Base-by-base conservation (phyloP, 2,797 vertebrate species). In the Basileuterus tristriatus region DNA sequence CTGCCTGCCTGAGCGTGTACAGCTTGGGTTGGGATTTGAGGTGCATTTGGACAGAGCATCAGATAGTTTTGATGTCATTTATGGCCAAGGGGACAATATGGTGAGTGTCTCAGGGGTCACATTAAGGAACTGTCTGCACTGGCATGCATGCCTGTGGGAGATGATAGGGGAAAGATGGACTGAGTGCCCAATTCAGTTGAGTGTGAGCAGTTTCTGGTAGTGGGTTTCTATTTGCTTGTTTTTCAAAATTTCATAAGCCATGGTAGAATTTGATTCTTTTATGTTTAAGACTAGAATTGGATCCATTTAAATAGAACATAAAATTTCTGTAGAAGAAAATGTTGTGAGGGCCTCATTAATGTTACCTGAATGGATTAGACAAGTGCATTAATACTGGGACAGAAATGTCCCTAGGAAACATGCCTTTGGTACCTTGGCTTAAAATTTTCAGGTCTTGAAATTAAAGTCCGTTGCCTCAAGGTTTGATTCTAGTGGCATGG, bases 151-250 rank as follows among this genome's bases (percentile, higher is more conserved):
- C 19, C 53, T 68, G 29, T 27, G 50, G 27, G 69, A 83, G 15
- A 15, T n/a, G 44, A 22, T 6, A 60, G 27, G 1, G 46, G 37
- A 15, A 59, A 89, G 26, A 22, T 18, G 37, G 44, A 62, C 47
- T 50, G n/a, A 91, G 21, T 11, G 37, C 6, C 43, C n/a, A 14
- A 13, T 13, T 80, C 30, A 39, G 0, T 0, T n/a, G 32, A 47
- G 6, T 21, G 17, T 41, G 56, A 63, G 21, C 34, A 64, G 24
- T 18, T 76, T 77, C 43, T 56, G 34, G 7, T 37, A 29, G 36
- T 6, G 14, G 8, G 21, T 24, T 37, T 82, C 41, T 56, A 8
- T 32, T 36, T 9, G 3, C 21, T 78, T 41, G 18, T n/a, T 75
- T 68, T 72, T 72, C 6, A 43, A 41, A 77, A 79, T 37, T 3